phyloP scores from a whole-genome alignment of 2,113 vertebrate genomes.

The Xenopus laevis region DNA sequence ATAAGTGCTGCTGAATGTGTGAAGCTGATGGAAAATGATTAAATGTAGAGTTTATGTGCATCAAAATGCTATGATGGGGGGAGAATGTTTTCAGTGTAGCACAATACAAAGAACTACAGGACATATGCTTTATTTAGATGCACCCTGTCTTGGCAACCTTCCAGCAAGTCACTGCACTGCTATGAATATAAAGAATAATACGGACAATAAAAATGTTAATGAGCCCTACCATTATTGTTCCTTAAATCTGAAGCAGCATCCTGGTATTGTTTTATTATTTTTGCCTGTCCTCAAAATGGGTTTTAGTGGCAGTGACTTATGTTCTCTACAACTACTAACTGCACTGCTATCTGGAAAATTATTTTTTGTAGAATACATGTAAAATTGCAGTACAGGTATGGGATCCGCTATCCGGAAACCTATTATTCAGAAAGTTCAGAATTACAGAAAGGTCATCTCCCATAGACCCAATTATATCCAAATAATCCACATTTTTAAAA shows the following conservation, averaged over 20 bases:
- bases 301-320: neutral
- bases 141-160: constrained; percentile 67
- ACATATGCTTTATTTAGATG: constrained; percentile 77
- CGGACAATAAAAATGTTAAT: constrained; percentile 43
- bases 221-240: constrained; percentile 42
- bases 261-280: constrained; percentile 50
- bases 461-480: too few species aligned
- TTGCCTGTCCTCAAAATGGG: neutral
- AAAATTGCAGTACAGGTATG: too few species aligned
- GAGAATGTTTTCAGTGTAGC: constrained; percentile 68
- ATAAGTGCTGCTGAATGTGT: constrained; percentile 70
- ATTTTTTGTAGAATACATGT: too few species aligned
- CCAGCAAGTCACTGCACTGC: constrained; percentile 69
- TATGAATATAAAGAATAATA: constrained; percentile 62
- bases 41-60: constrained; percentile 80
- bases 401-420: too few species aligned
- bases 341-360: too few species aligned
- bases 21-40: constrained; percentile 81
- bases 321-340: neutral
- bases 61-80: constrained; percentile 66
- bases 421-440: too few species aligned
- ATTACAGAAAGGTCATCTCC: too few species aligned
- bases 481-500: too few species aligned
- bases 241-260: constrained; percentile 46
- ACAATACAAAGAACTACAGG: constrained; percentile 71